Evolutionary conservation across 2,113 vertebrate genomes (phyloP), one percentile per base, ranked within the genome.

Genomic region (Lamprotornis superbus): DNA sequence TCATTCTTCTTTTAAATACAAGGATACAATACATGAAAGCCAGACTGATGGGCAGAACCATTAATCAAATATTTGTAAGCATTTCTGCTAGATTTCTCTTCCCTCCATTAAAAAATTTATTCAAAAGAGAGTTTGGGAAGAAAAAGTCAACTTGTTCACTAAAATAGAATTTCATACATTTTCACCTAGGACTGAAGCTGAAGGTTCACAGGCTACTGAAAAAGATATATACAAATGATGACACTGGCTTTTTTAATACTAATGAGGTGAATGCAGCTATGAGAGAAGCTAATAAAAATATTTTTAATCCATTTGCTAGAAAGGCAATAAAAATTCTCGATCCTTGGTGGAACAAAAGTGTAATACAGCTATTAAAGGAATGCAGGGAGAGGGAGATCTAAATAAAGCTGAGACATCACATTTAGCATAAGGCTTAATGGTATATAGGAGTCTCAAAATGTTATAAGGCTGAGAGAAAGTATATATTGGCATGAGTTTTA

Each of bases 281-380:
- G 64, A 90, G 39, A 69, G 16, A 55, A 85, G 15, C 53, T 77
- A 94, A 89, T 83, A 64, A 95, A 96, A 95, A 80, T 59, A 91
- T 85, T 89, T 74, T 63, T 90, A 96, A 84, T 82, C 71, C 52
- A 84, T 90, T 68, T 93, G 18, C 64, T 91, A 91, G 71, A 57
- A 91, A 90, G 85, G 68, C 69, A 86, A 92, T 94, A 94, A 91
- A 95, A 89, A 73, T 35, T 8, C 67, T 57, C 53, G 14, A 67
- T 92, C 68, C 77, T 93, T 93, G 55, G 33, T 93, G 40, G 25
- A 96, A 91, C 79, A 87, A 83, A 92, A 92, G 74, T 69, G 44
- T 60, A 80, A 92, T 52, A 44, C 19, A 82, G 69, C 30, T 53
- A 64, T 61, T 89, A 90, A 71, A 91, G 35, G 71, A 77, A 83